Conservation (phyloP, 2,113 vertebrate genomes). For the Barnardius zonarius region DNA sequence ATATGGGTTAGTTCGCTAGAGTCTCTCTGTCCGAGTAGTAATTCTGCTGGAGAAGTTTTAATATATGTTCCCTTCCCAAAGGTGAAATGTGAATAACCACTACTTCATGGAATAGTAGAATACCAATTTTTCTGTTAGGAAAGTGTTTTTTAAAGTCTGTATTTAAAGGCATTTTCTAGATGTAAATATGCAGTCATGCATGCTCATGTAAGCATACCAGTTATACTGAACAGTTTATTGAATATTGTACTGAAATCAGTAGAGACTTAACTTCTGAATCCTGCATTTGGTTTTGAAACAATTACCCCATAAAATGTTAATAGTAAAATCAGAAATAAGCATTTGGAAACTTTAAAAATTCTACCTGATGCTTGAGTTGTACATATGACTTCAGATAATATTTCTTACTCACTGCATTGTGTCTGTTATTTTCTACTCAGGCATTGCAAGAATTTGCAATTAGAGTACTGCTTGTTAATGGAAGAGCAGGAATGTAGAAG, state of each 20-base stretch:
- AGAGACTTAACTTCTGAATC: background rate
- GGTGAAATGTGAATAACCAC: background rate
- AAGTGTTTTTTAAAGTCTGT: background rate
- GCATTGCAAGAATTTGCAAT: background rate
- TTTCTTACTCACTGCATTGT: background rate
- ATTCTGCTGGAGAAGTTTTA: background rate
- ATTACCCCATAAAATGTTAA: background rate
- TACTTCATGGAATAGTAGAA: background rate
- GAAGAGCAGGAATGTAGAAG: background rate
- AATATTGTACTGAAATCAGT: background rate
- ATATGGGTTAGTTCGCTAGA: background rate
- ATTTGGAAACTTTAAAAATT: background rate
- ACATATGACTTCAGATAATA: background rate
- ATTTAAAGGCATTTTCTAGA: background rate
- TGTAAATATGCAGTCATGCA: fast-evolving
- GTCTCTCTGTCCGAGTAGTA: background rate
- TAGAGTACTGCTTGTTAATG: background rate
- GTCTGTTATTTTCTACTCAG: background rate
- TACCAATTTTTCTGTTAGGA: background rate
- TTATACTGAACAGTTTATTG: background rate
- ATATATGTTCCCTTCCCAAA: background rate
- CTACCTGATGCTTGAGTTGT: background rate
- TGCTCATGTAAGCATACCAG: background rate
- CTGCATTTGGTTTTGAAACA: background rate
- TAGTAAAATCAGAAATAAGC: background rate